These are phyloP conservation scores for Grallaria varia DNA, from an alignment of 2,113 vertebrate genomes.

Conservation along the genomic window DNA sequence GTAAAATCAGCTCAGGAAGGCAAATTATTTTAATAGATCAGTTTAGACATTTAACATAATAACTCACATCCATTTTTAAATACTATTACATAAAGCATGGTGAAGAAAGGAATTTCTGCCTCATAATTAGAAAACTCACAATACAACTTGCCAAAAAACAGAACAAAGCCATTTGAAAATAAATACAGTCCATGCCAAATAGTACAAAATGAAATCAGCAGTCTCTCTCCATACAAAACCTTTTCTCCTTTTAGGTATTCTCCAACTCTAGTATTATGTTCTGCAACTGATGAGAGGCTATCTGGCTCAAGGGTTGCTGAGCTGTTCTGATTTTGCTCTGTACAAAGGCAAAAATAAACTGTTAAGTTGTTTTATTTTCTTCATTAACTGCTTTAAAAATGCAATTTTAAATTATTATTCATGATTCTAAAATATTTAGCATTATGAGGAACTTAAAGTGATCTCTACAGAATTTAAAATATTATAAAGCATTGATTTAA, in stretches of 20 bases:
- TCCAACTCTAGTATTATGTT: slow-evolving; percentile 57
- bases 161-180: slow-evolving; percentile 81
- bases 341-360: slow-evolving; percentile 44
- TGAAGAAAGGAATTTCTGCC: slow-evolving; percentile 80
- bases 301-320: slow-evolving; percentile 83
- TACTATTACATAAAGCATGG: slow-evolving; percentile 84
- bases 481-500: background rate
- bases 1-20: slow-evolving; percentile 82
- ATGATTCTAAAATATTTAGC: background rate
- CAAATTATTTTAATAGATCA: slow-evolving; percentile 84
- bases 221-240: slow-evolving; percentile 71
- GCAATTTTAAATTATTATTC: background rate
- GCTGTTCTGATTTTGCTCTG: slow-evolving; percentile 89
- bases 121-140: slow-evolving; percentile 85
- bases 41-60: slow-evolving; percentile 80
- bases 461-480: background rate
- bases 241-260: slow-evolving; percentile 63
- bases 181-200: slow-evolving; percentile 85
- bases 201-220: slow-evolving; percentile 80
- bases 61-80: slow-evolving; percentile 85
- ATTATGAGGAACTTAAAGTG: background rate
- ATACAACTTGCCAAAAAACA: slow-evolving; percentile 80
- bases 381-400: background rate
- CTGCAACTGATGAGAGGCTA: slow-evolving; percentile 57
- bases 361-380: background rate